Evolutionary conservation across 2,797 vertebrate genomes (phyloP), one percentile per base, ranked within the genome.

Genomic region (Lindbergichthys nudifrons): DNA sequence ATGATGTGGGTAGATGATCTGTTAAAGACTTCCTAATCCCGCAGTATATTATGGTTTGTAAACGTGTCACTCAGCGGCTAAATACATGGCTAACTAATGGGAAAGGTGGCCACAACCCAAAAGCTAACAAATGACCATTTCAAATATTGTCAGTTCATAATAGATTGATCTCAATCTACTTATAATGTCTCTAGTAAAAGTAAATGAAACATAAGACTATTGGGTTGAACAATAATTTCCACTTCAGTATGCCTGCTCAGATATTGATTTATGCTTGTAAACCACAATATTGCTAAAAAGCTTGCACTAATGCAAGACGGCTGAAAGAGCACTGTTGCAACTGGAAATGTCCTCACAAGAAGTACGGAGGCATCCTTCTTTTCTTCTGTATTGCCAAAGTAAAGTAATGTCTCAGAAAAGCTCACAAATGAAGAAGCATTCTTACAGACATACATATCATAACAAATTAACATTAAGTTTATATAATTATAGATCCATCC

Each of bases 271-370:
- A 13, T 64, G 3, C 16, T 51, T 10, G 30, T 70, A 19, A 66
- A 62, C 14, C 26, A 65, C 73, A 73, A 59, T 16, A n/a, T 52
- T 75, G 52, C 67, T 10, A 18, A 57, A 54, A 62, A 15, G 12
- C 12, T 39, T 18, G 3, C 39, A 18, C 7, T 15, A 3, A 26
- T 54, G 50, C 23, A 61, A 18, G 15, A 53, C 3, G 23, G 41
- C 19, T 32, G 42, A 15, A 41, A 11, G 1, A 53, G 23, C 10
- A 53, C 14, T 59, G 63, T 15, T 52, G 58, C 50, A 80, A 82
- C 6, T 13, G 73, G 53, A 74, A 59, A 58, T 75, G 79, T 16
- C 64, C 39, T 56, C 15, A 5, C 41, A 45, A 19, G 48, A 39
- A 36, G 19, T 10, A 26, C 11, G 7, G 3, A 41, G 39, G 18